phyloP scores from a whole-genome alignment of 2,888 invertebrate genomes.

The Agrochola litura region DNA sequence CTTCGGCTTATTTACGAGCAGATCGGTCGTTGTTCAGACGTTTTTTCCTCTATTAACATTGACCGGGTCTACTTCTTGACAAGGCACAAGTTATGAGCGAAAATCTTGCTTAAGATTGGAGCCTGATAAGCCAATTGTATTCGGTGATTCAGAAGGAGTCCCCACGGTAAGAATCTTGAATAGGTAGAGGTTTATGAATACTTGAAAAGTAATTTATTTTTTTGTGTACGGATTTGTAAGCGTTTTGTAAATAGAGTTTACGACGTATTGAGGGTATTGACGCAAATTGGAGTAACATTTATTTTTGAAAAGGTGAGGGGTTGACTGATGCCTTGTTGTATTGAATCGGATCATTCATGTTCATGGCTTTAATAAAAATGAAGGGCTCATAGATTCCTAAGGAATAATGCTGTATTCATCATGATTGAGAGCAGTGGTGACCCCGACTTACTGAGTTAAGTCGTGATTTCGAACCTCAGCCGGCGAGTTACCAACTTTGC shows the following conservation, averaged over 20 bases:
- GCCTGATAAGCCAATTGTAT: slow-evolving; percentile 29
- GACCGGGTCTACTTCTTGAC: slow-evolving; percentile 64
- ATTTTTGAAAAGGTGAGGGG: slow-evolving; percentile 24
- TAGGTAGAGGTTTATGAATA: slow-evolving; percentile 36
- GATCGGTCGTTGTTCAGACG: slow-evolving; percentile 62
- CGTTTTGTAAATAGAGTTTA: slow-evolving; percentile 26
- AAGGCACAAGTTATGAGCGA: slow-evolving; percentile 57
- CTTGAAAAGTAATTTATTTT: slow-evolving; percentile 36
- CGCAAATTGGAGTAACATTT: slow-evolving; percentile 19
- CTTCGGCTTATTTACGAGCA: slow-evolving; percentile 71
- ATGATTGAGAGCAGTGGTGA: too few relatives aligned
- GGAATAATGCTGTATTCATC: too few relatives aligned
- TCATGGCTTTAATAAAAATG: too few relatives aligned
- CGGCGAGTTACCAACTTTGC: too few relatives aligned
- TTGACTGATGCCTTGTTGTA: too few relatives aligned
- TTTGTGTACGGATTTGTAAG: slow-evolving; percentile 32
- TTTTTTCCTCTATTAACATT: slow-evolving; percentile 77
- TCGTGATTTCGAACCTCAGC: too few relatives aligned
- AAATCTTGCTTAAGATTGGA: not conserved
- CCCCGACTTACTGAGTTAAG: too few relatives aligned
- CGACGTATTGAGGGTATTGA: slow-evolving; percentile 17
- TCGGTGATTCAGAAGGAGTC: slow-evolving; percentile 27
- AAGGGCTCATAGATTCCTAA: too few relatives aligned
- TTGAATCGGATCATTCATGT: not conserved
- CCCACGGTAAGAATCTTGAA: slow-evolving; percentile 26